Evolutionary conservation across 2,888 invertebrate genomes (phyloP), one percentile per base, ranked within the genome.

Genomic region (Meta bourneti): DNA sequence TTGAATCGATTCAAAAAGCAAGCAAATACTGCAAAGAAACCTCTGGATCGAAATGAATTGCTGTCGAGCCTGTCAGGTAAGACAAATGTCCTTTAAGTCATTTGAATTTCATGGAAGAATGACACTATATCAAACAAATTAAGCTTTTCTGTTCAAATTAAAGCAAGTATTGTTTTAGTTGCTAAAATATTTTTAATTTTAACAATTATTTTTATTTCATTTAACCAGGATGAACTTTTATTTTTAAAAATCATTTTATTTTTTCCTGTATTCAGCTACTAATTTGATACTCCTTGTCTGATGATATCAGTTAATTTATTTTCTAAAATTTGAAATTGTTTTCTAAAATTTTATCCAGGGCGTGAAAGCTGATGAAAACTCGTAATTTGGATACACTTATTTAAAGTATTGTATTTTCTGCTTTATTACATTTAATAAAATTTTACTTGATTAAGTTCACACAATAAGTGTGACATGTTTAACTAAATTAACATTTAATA

Each of bases 1-100:
- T 93, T 95, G 51, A 94, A 94, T 80, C 93, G 95, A 54, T 94
- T 95, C 88, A 94, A 93, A 79, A 93, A 93, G 77, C 93, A 93
- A 61, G 89, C 92, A 34, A 92, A 89, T 52, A 74, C 79, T 16
- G 49, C 75, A n/a, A 70, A 84, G 8, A 84, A 84, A 52, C 13
- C 52, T 48, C 51, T 77, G 4, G 72, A 75, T 52, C 13, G 78
- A 52, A 92, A 92, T 80, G 89, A 88, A 20, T 61, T 92, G 34
- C 70, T 92, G 8, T 51, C 84, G 8, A 82, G 52, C 70, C 19
- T 70, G 34, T 49, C 72, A 75, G 91, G 91, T 91, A 86, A 69
- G 82, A 49, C 9, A 8, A 16, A n/a, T 34, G 34, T 34, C 34
- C 34, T 34, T 34, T 34, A 34, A 34, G 34, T 34, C 34, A 34